These are phyloP conservation scores for Malacosoma neustria DNA, from an alignment of 2,888 invertebrate genomes.

Conservation along the genomic window DNA sequence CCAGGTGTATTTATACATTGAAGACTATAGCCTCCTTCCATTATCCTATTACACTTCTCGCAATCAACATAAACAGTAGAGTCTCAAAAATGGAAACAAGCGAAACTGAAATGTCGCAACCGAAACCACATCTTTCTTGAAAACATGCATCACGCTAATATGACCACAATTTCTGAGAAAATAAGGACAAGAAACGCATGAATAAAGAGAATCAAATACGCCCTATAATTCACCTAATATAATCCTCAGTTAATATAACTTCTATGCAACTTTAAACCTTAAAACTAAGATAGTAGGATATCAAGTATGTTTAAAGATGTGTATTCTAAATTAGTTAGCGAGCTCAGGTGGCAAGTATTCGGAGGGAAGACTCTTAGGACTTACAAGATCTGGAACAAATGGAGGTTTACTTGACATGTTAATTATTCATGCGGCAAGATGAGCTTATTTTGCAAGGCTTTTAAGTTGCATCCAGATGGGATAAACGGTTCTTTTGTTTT, in stretches of 20 bases:
- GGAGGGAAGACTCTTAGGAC: conserved; percentile 16
- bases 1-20: too few relatives aligned
- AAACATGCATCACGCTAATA: background rate
- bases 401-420: conserved; percentile 29
- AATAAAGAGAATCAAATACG: background rate
- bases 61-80: too few relatives aligned
- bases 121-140: too few relatives aligned
- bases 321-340: background rate
- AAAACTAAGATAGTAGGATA: rapidly evolving
- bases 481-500: too few relatives aligned
- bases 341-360: conserved; percentile 42
- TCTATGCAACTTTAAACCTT: conserved; percentile 9
- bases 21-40: too few relatives aligned
- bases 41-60: too few relatives aligned
- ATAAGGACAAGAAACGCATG: background rate
- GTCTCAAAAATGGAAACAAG: too few relatives aligned
- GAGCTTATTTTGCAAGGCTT: background rate
- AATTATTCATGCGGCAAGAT: conserved; percentile 33
- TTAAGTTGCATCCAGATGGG: too few relatives aligned
- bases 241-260: too few relatives aligned
- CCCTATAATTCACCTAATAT: too few relatives aligned
- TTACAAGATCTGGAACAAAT: conserved; percentile 28
- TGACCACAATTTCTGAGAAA: background rate
- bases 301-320: background rate
- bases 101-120: too few relatives aligned